These are phyloP conservation scores for Sinocyclocheilus anophthalmus DNA, from an alignment of 2,113 vertebrate species.

Conservation along the genomic window DNA sequence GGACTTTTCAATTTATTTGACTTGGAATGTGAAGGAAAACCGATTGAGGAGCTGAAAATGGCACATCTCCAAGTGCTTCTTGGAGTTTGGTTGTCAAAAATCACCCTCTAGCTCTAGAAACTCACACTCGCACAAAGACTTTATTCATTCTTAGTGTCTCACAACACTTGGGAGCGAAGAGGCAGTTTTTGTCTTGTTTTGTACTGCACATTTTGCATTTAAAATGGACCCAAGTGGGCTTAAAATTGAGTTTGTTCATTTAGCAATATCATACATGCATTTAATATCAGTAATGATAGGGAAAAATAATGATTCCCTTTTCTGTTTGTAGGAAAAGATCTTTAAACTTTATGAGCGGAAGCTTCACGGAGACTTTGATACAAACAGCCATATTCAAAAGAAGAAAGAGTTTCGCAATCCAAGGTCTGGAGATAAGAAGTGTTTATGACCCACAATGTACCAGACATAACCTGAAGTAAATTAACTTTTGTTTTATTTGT, in stretches of 20 bases:
- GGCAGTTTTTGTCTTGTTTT: neutral
- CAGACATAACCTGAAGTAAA: neutral
- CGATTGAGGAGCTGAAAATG: neutral
- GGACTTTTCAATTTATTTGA: neutral
- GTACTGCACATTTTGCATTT: constrained; percentile 12
- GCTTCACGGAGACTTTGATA: constrained; percentile 92
- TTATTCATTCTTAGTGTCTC: constrained; percentile 52
- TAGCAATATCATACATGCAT: neutral
- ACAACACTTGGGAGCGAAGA: neutral
- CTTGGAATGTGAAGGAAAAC: constrained; percentile 37
- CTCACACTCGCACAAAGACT: constrained; percentile 42
- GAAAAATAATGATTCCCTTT: neutral
- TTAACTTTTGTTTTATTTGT: constrained; percentile 3
- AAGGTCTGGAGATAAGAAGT: constrained; percentile 75
- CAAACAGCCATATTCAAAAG: constrained; percentile 95
- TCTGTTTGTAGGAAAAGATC: constrained; percentile 88
- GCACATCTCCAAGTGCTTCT: constrained; percentile 55
- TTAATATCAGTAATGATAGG: neutral
- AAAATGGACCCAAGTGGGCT: neutral
- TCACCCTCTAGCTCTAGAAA: constrained; percentile 58
- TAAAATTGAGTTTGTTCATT: neutral
- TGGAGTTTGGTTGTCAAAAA: constrained; percentile 69
- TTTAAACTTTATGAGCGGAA: constrained; percentile 93
- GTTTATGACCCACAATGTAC: neutral
- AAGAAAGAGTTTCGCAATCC: constrained; percentile 98